A percentile compares a stretch with the other conserved stretches of the same genome.
phyloP scores from a whole-genome alignment of 2,113 vertebrate genomes.

The Tychaedon coryphoeus region DNA sequence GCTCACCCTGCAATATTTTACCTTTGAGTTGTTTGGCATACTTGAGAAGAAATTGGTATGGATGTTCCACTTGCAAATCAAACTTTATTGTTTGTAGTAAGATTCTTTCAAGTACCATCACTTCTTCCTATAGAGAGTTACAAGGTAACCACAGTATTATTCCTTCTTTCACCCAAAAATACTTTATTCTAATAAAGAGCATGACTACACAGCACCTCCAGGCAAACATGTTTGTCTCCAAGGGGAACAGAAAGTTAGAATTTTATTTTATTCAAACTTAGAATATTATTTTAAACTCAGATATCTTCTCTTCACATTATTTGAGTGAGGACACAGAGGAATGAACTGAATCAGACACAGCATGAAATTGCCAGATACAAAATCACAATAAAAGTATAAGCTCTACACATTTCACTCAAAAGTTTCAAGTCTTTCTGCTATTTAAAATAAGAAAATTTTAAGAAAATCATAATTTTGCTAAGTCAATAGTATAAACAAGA shows the following conservation, averaged over 20 bases:
- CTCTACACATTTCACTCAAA: background rate
- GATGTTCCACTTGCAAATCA: constrained; percentile 97
- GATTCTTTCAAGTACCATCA: constrained; percentile 98
- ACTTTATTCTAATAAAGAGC: background rate
- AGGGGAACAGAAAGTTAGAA: background rate
- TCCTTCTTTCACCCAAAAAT: background rate
- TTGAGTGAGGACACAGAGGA: background rate
- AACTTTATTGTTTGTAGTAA: constrained; percentile 98
- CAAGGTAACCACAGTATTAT: background rate
- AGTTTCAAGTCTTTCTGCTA: background rate
- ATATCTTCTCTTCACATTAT: background rate
- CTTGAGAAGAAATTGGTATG: constrained; percentile 95
- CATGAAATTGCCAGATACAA: background rate
- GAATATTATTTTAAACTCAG: background rate
- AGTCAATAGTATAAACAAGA: background rate
- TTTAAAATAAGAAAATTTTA: background rate
- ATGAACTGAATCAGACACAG: background rate
- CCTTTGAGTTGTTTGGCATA: constrained; percentile 99
- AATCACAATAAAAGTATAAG: background rate
- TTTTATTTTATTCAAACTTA: background rate
- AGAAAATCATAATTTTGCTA: background rate
- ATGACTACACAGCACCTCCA: background rate
- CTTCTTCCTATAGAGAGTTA: constrained; percentile 84
- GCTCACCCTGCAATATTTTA: constrained; percentile 50
- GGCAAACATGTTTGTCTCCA: background rate